Percentiles rank a stretch among this genome's conserved stretches.
These are phyloP conservation scores for Mesodorylaimus sp. DNA, from an alignment of 2,888 invertebrate species.

Conservation along the genomic window DNA sequence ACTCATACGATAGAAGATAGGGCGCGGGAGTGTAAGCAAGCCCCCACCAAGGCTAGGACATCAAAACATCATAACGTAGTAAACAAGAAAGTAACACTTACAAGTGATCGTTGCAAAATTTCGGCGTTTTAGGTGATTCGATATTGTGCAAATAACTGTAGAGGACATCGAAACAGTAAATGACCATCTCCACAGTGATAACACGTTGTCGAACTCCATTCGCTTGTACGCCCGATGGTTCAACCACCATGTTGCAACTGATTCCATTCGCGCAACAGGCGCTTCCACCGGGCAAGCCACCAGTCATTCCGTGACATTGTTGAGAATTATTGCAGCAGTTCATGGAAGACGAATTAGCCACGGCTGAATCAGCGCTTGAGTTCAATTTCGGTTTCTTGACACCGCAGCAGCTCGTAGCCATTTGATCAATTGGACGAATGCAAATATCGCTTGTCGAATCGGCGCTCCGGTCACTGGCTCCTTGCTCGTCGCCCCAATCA, in stretches of 20 bases:
- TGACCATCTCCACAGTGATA: conserved; percentile 86
- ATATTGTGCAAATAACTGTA: conserved; percentile 78
- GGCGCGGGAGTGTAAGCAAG: too few relatives aligned
- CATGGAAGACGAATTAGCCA: background rate
- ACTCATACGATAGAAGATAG: too few relatives aligned
- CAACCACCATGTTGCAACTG: background rate
- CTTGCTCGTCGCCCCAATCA: too few relatives aligned
- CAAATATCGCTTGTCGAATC: too few relatives aligned
- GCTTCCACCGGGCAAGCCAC: background rate
- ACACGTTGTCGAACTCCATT: too few relatives aligned
- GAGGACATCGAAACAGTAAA: conserved; percentile 96
- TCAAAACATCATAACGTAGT: background rate
- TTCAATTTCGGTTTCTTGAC: conserved; percentile 76
- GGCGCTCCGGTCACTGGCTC: too few relatives aligned
- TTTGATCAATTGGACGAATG: too few relatives aligned
- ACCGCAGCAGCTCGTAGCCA: conserved; percentile 78
- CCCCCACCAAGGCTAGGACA: background rate
- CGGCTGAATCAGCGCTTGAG: conserved; percentile 30
- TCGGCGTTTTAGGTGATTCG: conserved; percentile 71
- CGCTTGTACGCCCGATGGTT: too few relatives aligned
- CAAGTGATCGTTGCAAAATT: conserved; percentile 85
- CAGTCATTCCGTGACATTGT: conserved; percentile 21
- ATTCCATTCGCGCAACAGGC: background rate
- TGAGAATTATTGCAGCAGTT: conserved; percentile 32
- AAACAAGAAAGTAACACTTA: conserved; percentile 43